Percentiles rank a stretch among this genome's conserved stretches.
phyloP scores from a whole-genome alignment of 1,140 invertebrate genomes.

The Phocides pigmalion region DNA sequence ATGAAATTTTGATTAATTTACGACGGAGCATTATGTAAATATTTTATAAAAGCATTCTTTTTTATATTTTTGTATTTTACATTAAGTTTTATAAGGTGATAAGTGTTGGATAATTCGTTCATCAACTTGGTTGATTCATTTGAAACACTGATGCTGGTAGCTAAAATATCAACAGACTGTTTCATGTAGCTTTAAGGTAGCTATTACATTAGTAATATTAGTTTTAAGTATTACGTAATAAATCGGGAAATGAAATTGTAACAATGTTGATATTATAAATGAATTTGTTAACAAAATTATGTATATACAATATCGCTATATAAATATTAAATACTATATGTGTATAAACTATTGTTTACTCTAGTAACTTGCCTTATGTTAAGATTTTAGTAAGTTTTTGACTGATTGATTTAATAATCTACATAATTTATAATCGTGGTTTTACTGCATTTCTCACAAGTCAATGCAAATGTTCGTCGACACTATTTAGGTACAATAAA shows the following conservation, averaged over 20 bases:
- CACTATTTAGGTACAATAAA: conserved; percentile 62
- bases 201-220: too few species aligned
- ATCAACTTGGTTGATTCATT: too few species aligned
- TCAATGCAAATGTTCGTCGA: conserved; percentile 58
- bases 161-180: conserved; percentile 18
- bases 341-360: conserved; percentile 46
- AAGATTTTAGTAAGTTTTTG: conserved; percentile 71
- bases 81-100: not conserved
- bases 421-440: conserved; percentile 55
- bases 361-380: conserved; percentile 77
- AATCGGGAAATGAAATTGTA: conserved; percentile 17
- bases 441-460: conserved; percentile 68
- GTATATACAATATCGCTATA: conserved; percentile 36
- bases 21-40: conserved; percentile 6
- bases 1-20: not conserved
- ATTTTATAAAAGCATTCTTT: conserved; percentile 4
- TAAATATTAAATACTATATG: conserved; percentile 35
- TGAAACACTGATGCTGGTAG: conserved; percentile 1
- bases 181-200: conserved; percentile 20
- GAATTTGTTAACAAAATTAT: conserved; percentile 38
- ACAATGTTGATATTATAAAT: conserved; percentile 40
- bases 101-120: too few species aligned
- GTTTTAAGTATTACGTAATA: conserved; percentile 2
- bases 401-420: conserved; percentile 76
- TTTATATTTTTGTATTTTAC: conserved; percentile 17